phyloP scores from a whole-genome alignment of 2,888 invertebrate species.

The Watsonalla cultraria region DNA sequence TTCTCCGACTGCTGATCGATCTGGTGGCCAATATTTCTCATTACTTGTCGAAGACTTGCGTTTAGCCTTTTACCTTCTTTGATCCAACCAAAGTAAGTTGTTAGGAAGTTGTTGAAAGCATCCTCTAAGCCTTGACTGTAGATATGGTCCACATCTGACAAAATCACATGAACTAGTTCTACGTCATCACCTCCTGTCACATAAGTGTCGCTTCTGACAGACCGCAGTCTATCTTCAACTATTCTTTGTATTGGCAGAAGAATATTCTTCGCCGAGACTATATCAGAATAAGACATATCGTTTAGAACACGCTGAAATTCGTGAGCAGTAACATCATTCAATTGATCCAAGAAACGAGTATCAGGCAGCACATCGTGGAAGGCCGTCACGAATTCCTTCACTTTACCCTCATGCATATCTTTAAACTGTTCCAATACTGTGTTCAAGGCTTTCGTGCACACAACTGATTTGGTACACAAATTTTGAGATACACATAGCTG shows the following conservation, averaged over 20 bases:
- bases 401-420: conserved; percentile 26
- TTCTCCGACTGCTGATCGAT: conserved; percentile 26
- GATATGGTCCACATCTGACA: conserved; percentile 58
- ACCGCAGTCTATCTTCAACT: conserved; percentile 33
- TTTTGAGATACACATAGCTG: conserved; percentile 41
- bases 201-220: conserved; percentile 16
- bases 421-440: conserved; percentile 31
- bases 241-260: conserved; percentile 34
- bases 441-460: conserved; percentile 40
- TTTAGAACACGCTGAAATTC: conserved; percentile 50
- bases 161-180: conserved; percentile 40
- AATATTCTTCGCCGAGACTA: conserved; percentile 39
- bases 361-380: conserved; percentile 22
- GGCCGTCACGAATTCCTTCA: conserved; percentile 27
- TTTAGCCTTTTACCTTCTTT: conserved; percentile 23
- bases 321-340: conserved; percentile 37
- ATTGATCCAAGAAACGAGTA: conserved; percentile 34
- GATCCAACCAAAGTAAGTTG: conserved; percentile 33
- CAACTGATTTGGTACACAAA: conserved; percentile 38
- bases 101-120: conserved; percentile 41
- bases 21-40: conserved; percentile 31
- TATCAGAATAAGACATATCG: conserved; percentile 47
- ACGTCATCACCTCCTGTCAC: conserved; percentile 33
- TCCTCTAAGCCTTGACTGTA: conserved; percentile 34
- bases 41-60: conserved; percentile 22